Evolutionary conservation across 2,113 vertebrate species (phyloP), one percentile per base, ranked within the genome.

Genomic region (Pongo pygmaeus): DNA sequence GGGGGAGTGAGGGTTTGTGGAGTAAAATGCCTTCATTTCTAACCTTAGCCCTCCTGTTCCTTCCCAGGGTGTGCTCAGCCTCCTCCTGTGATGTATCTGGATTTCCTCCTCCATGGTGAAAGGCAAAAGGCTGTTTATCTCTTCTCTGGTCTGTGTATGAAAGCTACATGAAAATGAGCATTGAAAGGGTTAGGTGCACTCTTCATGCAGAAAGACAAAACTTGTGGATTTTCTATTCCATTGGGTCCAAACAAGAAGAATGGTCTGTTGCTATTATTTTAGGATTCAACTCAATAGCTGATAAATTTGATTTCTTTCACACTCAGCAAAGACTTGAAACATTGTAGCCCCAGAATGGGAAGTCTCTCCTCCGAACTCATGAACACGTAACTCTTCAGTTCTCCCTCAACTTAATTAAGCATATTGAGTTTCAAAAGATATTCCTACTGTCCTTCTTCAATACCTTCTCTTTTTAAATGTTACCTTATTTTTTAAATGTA

Each of bases 401-500:
- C 22, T 67, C 32, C 69, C 5, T 90, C 91, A 85, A 13, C 59
- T 57, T 94, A 23, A 46, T 86, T 32, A 83, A 57, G 35, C 3
- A 27, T 57, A 61, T 30, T 67, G n/a, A 83, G 27, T 90, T 97
- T 94, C 46, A 84, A 94, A 87, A 96, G 61, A 35, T 59, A 74
- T 43, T 10, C 32, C 38, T 11, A 79, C 40, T 75, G 4, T 84
- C 43, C 16, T 69, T 27, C 3, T 38, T 94, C 57, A 86, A 27
- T 48, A 23, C 8, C 22, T 89, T 70, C 27, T 89, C 84, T 69
- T 81, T 67, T 81, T 70, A 67, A 75, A 64, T 40, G 5, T n/a
- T 57, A 96, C 72, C 87, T 92, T 93, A 79, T 74, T 94, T 91
- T 77, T 35, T 18, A 84, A 96, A 89, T 74, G 1, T 88, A 55